Base-by-base conservation (phyloP, 2,888 invertebrate genomes). In the Graphium colonna region DNA sequence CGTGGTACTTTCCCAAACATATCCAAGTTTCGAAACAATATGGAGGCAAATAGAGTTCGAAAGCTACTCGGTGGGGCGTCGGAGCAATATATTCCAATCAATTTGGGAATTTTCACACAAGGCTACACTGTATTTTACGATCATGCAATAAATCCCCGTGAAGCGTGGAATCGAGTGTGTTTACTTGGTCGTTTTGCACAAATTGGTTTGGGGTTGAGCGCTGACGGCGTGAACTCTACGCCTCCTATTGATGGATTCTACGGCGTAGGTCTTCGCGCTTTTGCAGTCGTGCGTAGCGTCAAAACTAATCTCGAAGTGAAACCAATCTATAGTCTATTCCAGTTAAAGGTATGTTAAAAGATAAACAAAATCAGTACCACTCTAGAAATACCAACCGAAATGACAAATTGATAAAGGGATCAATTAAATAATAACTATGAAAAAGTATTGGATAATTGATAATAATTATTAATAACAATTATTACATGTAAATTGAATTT, bases 201-300 rank as follows among this genome's bases (percentile, higher is more conserved):
- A 86, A 86, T 82, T 84, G 78, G 83, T 82, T 85, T 83, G 72
- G 73, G 60, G 77, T 76, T 75, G 71, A 77, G 72, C 72, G 77
- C 73, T 65, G 69, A 67, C 75, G 68, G 71, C 77, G 75, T 84
- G 80, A 82, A 82, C 78, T 79, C 75, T 78, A 77, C 73, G 72
- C 73, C 77, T 79, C 79, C 80, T 79, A 77, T 71, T 73, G 68
- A 66, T 68, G 68, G 73, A 79, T 75, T 74, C 74, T 75, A 74
- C 52, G 43, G 63, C 65, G 72, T 67, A 71, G 74, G 75, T 80
- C 81, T 75, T 73, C 68, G 68, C 71, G 75, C 81, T 73, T 83
- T 82, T 81, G 73, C 79, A 53, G 28, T 48, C 31, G 12, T 63
- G 65, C 62, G 64, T 64, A 66, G 70, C 70, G n/a, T n/a, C n/a